Base-by-base conservation (phyloP, 2,888 invertebrate genomes). In the Palloptera scutellata region DNA sequence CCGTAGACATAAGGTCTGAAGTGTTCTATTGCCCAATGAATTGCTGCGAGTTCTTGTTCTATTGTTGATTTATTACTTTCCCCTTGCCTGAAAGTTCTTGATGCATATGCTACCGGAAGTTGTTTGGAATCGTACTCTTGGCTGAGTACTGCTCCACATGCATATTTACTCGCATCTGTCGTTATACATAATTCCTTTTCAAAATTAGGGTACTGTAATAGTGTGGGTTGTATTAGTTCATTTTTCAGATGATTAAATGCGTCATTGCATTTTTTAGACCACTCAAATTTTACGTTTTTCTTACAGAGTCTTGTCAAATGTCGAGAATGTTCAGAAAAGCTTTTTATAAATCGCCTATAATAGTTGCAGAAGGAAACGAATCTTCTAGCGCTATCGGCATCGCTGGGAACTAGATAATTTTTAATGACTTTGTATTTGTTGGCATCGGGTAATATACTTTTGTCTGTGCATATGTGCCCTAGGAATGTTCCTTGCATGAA, bases 31-130 rank as follows among this genome's bases (percentile, higher is more conserved):
- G 74, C 68, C 60, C 57, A 71, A 60, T 71, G 66, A 43, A 70
- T 69, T 1, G 74, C 75, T 61, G 76, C 60, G n/a, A 73, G 60
- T 61, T 75, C 74, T 60, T 74, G 71, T 53, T 76, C 72, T n/a
- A 74, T 75, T 11, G 68, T 74, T 12, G 72, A 64, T 61, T 74
- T 75, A 54, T 74, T 74, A 8, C 11, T 65, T 66, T 75, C 73
- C 40, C 69, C 71, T 61, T 71, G 74, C 20, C 68, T 74, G 30
- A 75, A 71, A 13, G 66, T 55, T 70, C 65, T 65, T 48, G 70
- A 70, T 17, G 70, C 64, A 61, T 68, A 70, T 20, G 69, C 52
- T 12, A 72, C 53, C 41, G 69, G 70, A 51, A 62, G 59, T 20
- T 69, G 59, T 6, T 51, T 65, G 19, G 58, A 68, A 42, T 60